phyloP scores from a whole-genome alignment of 2,113 vertebrate genomes.

The Nestor notabilis region DNA sequence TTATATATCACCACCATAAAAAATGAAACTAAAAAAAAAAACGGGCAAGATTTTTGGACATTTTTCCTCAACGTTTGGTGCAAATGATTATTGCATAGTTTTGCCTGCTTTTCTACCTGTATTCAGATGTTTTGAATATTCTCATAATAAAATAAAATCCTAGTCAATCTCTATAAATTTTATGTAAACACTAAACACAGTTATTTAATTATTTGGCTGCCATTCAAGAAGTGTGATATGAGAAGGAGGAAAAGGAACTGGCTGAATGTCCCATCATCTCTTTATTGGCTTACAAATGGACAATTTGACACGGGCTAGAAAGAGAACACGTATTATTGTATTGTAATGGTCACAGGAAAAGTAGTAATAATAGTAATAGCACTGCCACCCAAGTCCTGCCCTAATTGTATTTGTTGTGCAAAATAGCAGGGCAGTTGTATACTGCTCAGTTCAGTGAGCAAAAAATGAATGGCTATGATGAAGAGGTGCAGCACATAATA shows the following conservation, averaged over 20 bases:
- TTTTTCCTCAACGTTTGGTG: not conserved
- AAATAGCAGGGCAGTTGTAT: not conserved
- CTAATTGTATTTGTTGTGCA: not conserved
- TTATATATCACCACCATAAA: not conserved
- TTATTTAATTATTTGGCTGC: not conserved
- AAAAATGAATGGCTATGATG: not conserved
- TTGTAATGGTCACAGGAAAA: not conserved
- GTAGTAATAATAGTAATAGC: not conserved
- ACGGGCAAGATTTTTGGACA: accelerated
- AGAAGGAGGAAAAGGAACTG: not conserved
- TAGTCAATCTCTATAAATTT: not conserved
- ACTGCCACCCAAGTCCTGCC: not conserved
- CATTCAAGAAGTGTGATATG: not conserved
- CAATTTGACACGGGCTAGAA: not conserved
- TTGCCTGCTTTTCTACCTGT: not conserved
- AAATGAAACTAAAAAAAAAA: not conserved
- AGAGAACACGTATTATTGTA: not conserved
- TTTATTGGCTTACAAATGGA: not conserved
- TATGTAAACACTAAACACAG: not conserved
- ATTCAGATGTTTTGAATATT: not conserved
- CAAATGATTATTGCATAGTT: not conserved
- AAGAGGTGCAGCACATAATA: not conserved
- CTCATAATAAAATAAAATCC: not conserved
- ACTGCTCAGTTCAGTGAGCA: not conserved
- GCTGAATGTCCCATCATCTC: not conserved